Percentiles rank a stretch among this genome's conserved stretches.
Evolutionary conservation across 2,888 invertebrate genomes (phyloP).

Genomic region (Pollenia amentaria): DNA sequence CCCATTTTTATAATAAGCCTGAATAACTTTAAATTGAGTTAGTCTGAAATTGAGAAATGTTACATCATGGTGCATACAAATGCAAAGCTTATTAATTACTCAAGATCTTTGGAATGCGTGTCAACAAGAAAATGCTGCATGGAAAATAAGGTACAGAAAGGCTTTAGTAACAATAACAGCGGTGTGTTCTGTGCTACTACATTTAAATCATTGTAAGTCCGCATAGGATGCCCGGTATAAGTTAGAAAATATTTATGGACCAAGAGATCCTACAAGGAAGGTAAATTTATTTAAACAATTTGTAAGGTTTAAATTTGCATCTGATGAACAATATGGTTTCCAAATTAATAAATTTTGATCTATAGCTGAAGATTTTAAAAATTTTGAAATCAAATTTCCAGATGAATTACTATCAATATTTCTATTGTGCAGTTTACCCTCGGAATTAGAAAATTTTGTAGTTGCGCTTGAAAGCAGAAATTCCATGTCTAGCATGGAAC

Average conservation of each 20-base stretch:
- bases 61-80: too few relatives aligned
- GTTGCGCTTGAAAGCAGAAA: slow-evolving; percentile 37
- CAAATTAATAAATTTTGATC: slow-evolving; percentile 38
- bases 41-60: too few relatives aligned
- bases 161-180: too few relatives aligned
- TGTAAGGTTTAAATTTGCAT: slow-evolving; percentile 18
- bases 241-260: slow-evolving; percentile 17
- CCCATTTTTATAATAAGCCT: too few relatives aligned
- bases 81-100: too few relatives aligned
- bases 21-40: too few relatives aligned
- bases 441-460: slow-evolving; percentile 49
- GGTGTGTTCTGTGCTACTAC: too few relatives aligned
- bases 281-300: slow-evolving; percentile 13
- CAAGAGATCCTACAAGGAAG: slow-evolving; percentile 7
- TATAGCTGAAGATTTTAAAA: slow-evolving; percentile 22
- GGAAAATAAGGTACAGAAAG: too few relatives aligned
- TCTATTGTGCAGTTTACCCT: slow-evolving; percentile 37
- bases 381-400: slow-evolving; percentile 4
- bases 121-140: too few relatives aligned
- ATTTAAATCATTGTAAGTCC: background rate
- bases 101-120: too few relatives aligned
- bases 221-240: slow-evolving; percentile 1
- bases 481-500: background rate
- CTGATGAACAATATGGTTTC: slow-evolving; percentile 14
- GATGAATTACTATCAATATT: slow-evolving; percentile 9